Percentiles rank a stretch among this genome's conserved stretches.
These are phyloP conservation scores for Axea sp. DNA, from an alignment of 2,888 invertebrate genomes.

Conservation along the genomic window DNA sequence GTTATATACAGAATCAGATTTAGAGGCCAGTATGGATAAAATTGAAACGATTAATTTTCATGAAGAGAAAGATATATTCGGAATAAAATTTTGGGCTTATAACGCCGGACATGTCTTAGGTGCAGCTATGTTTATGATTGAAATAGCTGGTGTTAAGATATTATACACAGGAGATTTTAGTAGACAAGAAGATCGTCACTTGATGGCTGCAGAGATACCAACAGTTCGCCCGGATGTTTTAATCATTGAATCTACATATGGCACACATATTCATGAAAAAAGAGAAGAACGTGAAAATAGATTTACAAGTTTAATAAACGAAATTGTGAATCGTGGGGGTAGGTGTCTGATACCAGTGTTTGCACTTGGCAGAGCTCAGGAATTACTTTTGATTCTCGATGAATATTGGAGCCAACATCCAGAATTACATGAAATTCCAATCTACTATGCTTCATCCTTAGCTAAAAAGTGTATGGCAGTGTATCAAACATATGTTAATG, in stretches of 20 bases:
- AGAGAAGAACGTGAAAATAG: constrained; percentile 97
- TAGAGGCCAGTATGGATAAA: constrained; percentile 98
- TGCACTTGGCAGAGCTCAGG: constrained; percentile 98
- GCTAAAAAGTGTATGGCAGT: constrained; percentile 99
- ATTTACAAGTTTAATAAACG: constrained; percentile 95
- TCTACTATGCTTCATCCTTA: constrained; percentile 99
- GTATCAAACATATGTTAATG: constrained; percentile 99
- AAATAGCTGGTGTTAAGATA: constrained; percentile 97
- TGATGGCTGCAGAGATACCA: constrained; percentile 99
- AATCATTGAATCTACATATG: constrained; percentile 99
- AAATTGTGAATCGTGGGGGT: constrained; percentile 98
- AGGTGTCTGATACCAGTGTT: constrained; percentile 99
- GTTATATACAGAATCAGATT: constrained; percentile 97
- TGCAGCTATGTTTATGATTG: constrained; percentile 99
- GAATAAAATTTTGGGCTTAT: constrained; percentile 98
- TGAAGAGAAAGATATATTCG: constrained; percentile 98
- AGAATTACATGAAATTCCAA: constrained; percentile 98
- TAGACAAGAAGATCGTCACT: constrained; percentile 98
- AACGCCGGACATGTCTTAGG: constrained; percentile 99
- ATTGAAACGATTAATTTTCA: constrained; percentile 99
- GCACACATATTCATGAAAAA: constrained; percentile 99
- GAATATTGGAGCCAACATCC: constrained; percentile 99
- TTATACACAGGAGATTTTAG: constrained; percentile 99
- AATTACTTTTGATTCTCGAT: constrained; percentile 94
- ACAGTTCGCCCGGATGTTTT: constrained; percentile 97